These are phyloP conservation scores for Xenopus laevis DNA, from an alignment of 2,113 vertebrate species.

Conservation along the genomic window DNA sequence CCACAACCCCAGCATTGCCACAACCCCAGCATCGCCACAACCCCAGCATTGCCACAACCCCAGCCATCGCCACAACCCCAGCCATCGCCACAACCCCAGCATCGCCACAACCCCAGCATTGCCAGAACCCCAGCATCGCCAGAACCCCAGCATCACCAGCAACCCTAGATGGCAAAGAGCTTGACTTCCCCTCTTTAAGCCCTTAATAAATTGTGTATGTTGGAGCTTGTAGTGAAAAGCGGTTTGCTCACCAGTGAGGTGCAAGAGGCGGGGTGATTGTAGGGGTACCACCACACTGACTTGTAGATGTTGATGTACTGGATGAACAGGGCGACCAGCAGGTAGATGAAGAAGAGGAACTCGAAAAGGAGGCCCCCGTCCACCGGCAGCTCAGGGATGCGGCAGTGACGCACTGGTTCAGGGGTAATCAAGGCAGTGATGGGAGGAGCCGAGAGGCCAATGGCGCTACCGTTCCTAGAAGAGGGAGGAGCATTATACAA, in stretches of 20 bases:
- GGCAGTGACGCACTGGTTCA: constrained; percentile 90
- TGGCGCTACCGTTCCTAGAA: constrained; percentile 80
- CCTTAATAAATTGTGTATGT: constrained; percentile 45
- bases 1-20: no score
- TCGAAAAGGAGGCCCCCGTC: constrained; percentile 93
- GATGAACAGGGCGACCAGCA: constrained; percentile 92
- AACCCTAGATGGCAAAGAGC: no score
- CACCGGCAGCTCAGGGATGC: constrained; percentile 88
- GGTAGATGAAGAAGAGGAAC: constrained; percentile 92
- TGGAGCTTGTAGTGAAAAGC: neutral
- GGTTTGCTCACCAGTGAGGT: constrained; percentile 81
- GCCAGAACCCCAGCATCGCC: no score
- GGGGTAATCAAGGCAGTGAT: constrained; percentile 93
- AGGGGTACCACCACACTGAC: constrained; percentile 98
- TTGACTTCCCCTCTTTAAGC: constrained; percentile 75
- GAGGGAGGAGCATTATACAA: constrained; percentile 56
- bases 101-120: no score
- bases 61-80: no score
- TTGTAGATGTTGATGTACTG: constrained; percentile 99
- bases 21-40: no score
- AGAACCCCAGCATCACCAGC: no score
- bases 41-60: no score
- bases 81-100: no score
- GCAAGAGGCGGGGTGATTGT: constrained; percentile 91
- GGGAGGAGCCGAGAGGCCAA: constrained; percentile 86